phyloP scores from a whole-genome alignment of 2,113 vertebrate genomes.

The Catharus minimus region DNA sequence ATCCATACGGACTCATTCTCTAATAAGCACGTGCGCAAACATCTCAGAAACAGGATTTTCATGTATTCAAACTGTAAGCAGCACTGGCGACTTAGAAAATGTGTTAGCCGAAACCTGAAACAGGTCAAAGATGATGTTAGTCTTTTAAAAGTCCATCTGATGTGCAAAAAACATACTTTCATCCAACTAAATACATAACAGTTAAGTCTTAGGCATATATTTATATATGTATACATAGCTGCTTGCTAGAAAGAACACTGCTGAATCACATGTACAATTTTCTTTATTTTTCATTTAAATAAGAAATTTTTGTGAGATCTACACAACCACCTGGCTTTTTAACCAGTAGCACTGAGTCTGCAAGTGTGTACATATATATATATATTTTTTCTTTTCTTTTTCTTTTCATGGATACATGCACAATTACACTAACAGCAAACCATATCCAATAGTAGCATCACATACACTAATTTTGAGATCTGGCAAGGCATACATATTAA shows the following conservation, averaged over 20 bases:
- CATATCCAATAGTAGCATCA: constrained; percentile 70
- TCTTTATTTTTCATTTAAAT: constrained; percentile 38
- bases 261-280: constrained; percentile 36
- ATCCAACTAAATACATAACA: constrained; percentile 73
- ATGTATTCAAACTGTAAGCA: constrained; percentile 97
- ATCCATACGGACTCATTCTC: constrained; percentile 89
- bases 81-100: constrained; percentile 92
- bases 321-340: background rate
- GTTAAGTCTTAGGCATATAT: constrained; percentile 75
- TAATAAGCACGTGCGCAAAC: constrained; percentile 92
- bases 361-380: constrained; percentile 71
- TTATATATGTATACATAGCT: constrained; percentile 79
- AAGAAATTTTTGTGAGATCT: constrained; percentile 38
- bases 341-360: constrained; percentile 12
- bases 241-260: constrained; percentile 13
- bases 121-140: constrained; percentile 91
- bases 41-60: constrained; percentile 97
- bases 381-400: background rate
- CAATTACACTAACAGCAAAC: constrained; percentile 73
- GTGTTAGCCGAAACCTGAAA: constrained; percentile 98
- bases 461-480: constrained; percentile 71
- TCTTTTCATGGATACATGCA: constrained; percentile 74
- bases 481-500: constrained; percentile 67
- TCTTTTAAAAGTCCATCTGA: constrained; percentile 79
- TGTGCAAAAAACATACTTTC: constrained; percentile 77